Evolutionary conservation across 2,888 invertebrate species (phyloP).

Genomic region (Nomada goodeniana): DNA sequence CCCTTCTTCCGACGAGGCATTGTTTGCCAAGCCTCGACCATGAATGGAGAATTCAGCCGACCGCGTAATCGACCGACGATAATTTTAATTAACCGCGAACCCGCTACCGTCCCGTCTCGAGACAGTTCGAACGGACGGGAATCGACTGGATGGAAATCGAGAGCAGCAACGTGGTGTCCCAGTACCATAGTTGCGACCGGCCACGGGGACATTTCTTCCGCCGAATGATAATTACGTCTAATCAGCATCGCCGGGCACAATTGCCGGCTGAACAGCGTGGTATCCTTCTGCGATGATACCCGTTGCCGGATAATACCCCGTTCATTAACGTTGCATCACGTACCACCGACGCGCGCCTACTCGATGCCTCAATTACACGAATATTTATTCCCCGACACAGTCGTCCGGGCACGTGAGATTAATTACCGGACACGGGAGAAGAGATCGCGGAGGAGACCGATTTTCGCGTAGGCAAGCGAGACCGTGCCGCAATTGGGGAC

Average conservation of each 20-base stretch:
- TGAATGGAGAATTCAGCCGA: slow-evolving; percentile 10
- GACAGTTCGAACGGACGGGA: neutral
- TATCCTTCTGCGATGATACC: slow-evolving; percentile 65
- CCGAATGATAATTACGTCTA: slow-evolving; percentile 67
- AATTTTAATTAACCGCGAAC: slow-evolving; percentile 29
- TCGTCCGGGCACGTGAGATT: slow-evolving; percentile 49
- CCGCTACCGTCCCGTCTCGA: neutral
- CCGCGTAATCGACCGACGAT: slow-evolving; percentile 16
- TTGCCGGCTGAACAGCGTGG: slow-evolving; percentile 54
- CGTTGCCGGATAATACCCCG: slow-evolving; percentile 63
- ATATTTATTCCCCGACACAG: slow-evolving; percentile 56
- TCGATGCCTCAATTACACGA: slow-evolving; percentile 62
- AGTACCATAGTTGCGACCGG: slow-evolving; percentile 20
- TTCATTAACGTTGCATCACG: slow-evolving; percentile 72
- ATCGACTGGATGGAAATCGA: neutral
- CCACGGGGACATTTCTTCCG: slow-evolving; percentile 66
- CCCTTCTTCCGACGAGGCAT: neutral
- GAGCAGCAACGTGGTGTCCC: neutral
- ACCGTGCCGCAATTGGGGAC: neutral
- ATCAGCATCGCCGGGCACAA: slow-evolving; percentile 64
- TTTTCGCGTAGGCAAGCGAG: slow-evolving; percentile 26
- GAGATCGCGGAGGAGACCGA: neutral
- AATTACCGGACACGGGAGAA: slow-evolving; percentile 44
- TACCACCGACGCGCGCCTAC: slow-evolving; percentile 53
- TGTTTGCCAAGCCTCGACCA: slow-evolving; percentile 5